Base-by-base conservation (phyloP, 2,888 invertebrate species). In the Hirtodrosophila confusa region DNA sequence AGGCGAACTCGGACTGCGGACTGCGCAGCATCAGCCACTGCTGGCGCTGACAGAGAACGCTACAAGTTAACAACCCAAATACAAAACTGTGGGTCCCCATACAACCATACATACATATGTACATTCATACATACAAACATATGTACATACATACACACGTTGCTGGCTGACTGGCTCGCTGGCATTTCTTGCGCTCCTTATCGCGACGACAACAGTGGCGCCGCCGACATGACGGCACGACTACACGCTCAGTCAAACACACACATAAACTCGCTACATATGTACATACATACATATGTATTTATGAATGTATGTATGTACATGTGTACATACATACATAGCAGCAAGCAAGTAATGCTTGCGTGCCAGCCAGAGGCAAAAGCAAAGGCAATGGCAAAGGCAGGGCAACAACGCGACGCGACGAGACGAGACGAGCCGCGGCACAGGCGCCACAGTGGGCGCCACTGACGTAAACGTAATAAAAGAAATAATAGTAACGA, bases 401-500 rank as follows among this genome's bases (percentile, higher is more conserved):
- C 65, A 70, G 56, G 73, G 82, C 51, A 64, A 63, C 49, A 57
- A 31, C 61, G 47, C 69, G 57, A 50, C 44, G 72, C 62, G 75
- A 53, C 60, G 78, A 58, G 60, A 60, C 50, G 68, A 64, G 40
- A 51, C 54, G 63, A 56, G 62, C 44, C 53, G 80, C 80, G 66
- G 62, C 70, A 70, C 85, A 86, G 90, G 90, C 90, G 90, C 90
- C 90, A 77, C 74, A 89, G 89, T 90, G 90, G 90, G 90, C 91
- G 90, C 91, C 90, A 90, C 91, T 90, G 91, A 91, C 91, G 90
- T 91, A 90, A 91, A 91, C 91, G 90, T 91, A 90, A 91, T 91
- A 89, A 90, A 90, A 90, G 85, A 89, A 90, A 90, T 89, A 90
- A 88, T 88, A 89, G 89, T 89, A 90, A 88, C 87, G 83, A 84